A percentile compares a stretch with the other conserved stretches of the same genome.
These are phyloP conservation scores for Dichetophora obliterata DNA, from an alignment of 2,888 invertebrate species.

Conservation along the genomic window DNA sequence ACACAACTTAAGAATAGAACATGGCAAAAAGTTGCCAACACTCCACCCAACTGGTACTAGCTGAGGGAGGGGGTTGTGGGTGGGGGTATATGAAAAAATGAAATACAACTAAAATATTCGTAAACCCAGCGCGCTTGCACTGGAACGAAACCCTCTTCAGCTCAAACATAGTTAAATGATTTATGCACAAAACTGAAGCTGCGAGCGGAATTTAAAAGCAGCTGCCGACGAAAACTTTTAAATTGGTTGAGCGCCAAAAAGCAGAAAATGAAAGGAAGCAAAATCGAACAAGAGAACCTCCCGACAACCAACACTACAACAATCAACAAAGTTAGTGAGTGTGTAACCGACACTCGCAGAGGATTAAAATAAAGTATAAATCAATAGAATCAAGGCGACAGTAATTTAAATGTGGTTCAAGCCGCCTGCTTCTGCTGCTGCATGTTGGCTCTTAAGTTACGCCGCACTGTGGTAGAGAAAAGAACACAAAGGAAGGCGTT, in stretches of 20 bases:
- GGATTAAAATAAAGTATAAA: slow-evolving; percentile 14
- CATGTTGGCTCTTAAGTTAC: neutral
- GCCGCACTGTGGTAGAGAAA: neutral
- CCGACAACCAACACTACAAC: slow-evolving; percentile 3
- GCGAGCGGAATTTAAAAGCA: slow-evolving; percentile 8
- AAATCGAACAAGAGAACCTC: slow-evolving; percentile 1
- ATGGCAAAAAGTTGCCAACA: neutral
- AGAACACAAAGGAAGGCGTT: neutral
- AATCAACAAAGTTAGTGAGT: neutral
- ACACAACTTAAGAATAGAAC: too few species aligned
- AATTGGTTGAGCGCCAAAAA: slow-evolving; percentile 24
- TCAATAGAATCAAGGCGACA: slow-evolving; percentile 27
- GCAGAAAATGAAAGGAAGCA: neutral
- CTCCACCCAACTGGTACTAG: neutral
- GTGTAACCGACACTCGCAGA: slow-evolving; percentile 7
- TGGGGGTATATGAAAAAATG: neutral
- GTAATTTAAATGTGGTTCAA: slow-evolving; percentile 17
- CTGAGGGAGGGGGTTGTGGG: neutral
- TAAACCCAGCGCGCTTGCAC: neutral
- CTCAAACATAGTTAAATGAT: slow-evolving; percentile 18
- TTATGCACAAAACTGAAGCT: neutral
- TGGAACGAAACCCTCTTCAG: neutral
- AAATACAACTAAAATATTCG: neutral
- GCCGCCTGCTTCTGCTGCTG: neutral
- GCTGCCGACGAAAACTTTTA: neutral